Percentiles rank a stretch among this genome's conserved stretches.
Conservation (phyloP, 2,113 vertebrate species). For the Oreocharis arfaki region DNA sequence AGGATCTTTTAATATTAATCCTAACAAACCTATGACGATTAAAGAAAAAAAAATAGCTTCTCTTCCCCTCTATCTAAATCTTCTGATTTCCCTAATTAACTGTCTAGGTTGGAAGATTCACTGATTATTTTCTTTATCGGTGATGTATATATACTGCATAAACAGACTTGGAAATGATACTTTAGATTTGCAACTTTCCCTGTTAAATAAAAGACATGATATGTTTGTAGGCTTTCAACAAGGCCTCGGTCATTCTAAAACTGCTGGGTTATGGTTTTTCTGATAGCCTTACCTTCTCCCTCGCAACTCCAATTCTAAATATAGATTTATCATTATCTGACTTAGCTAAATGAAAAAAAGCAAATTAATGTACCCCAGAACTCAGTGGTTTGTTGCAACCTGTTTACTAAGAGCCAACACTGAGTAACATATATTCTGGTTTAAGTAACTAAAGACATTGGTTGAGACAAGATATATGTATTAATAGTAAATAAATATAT, state of each 20-base stretch:
- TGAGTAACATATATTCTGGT: background rate
- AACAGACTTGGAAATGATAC: background rate
- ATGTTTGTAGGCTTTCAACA: background rate
- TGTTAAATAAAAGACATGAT: background rate
- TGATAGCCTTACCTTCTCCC: background rate
- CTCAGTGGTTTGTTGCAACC: background rate
- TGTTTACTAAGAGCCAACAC: background rate
- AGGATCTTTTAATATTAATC: background rate
- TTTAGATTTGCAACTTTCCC: background rate
- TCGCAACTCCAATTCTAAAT: background rate
- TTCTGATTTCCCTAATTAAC: background rate
- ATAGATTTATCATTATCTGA: background rate
- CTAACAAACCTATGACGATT: background rate
- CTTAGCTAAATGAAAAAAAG: slow-evolving; percentile 7
- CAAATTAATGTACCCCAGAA: background rate
- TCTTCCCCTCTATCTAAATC: background rate
- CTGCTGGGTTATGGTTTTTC: background rate
- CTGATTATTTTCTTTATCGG: background rate
- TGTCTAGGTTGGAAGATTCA: background rate
- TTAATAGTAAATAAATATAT: background rate
- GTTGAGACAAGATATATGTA: background rate
- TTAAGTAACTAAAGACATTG: background rate
- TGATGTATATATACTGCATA: background rate
- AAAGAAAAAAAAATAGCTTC: background rate
- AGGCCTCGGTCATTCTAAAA: background rate